Conservation (phyloP, 2,888 invertebrate genomes). For the Drosophila demipolita region DNA sequence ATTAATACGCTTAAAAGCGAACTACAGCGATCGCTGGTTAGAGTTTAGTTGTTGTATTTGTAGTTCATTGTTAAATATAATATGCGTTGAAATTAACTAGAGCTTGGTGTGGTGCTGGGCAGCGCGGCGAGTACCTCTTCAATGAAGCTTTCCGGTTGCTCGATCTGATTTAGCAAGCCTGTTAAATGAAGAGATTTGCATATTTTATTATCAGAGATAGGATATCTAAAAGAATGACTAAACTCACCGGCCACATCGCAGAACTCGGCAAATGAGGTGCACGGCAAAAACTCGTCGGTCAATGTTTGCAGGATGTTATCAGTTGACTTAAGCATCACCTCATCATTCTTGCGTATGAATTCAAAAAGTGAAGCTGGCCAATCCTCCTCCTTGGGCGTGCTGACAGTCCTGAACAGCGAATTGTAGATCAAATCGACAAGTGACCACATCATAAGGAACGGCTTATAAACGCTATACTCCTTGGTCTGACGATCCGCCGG, state of each 20-base stretch:
- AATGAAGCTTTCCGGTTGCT: conserved; percentile 83
- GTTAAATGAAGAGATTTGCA: background rate
- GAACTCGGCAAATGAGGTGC: conserved; percentile 95
- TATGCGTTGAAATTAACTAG: conserved; percentile 64
- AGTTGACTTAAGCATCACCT: conserved; percentile 93
- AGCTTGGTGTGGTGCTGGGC: conserved; percentile 73
- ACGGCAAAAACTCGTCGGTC: conserved; percentile 95
- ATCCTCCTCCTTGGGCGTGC: conserved; percentile 91
- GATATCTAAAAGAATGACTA: too few species aligned
- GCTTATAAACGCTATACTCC: conserved; percentile 93
- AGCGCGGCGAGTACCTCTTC: conserved; percentile 80
- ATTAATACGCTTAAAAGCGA: conserved; percentile 43
- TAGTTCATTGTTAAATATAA: conserved; percentile 29
- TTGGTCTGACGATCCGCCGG: conserved; percentile 86
- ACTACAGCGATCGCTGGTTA: conserved; percentile 24
- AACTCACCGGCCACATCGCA: conserved; percentile 93
- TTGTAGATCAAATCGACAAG: conserved; percentile 94
- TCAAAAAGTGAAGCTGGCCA: conserved; percentile 97
- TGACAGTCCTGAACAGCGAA: conserved; percentile 93
- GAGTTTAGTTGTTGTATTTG: conserved; percentile 19
- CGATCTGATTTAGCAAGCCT: conserved; percentile 84
- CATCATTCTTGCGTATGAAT: conserved; percentile 97
- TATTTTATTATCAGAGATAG: background rate
- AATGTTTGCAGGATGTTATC: conserved; percentile 93
- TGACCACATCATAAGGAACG: conserved; percentile 93